These are phyloP conservation scores for Dione vanillae DNA, from an alignment of 2,888 invertebrate genomes.

Conservation along the genomic window DNA sequence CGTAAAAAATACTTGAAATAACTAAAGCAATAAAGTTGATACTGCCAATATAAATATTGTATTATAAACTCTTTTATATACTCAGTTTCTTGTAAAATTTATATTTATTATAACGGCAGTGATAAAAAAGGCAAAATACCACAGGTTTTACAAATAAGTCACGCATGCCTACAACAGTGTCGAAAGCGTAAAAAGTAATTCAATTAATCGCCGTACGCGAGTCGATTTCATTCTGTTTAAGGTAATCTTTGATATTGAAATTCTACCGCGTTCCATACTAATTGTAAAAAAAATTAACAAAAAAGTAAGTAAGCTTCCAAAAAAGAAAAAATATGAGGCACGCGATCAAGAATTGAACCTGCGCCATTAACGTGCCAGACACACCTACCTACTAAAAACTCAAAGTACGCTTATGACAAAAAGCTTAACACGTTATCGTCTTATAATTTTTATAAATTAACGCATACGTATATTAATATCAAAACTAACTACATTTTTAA, in stretches of 20 bases:
- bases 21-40: too few species aligned
- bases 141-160: conserved; percentile 12
- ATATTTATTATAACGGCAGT: not conserved
- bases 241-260: conserved; percentile 46
- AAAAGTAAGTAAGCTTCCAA: conserved; percentile 32
- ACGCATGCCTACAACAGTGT: conserved; percentile 7
- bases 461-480: too few species aligned
- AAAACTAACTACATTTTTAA: too few species aligned
- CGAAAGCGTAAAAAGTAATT: conserved; percentile 29
- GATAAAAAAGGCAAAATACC: not conserved
- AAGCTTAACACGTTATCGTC: conserved; percentile 19
- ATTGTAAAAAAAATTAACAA: conserved; percentile 46
- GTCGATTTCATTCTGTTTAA: conserved; percentile 30
- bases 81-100: not conserved
- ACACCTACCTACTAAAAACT: conserved; percentile 70
- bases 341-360: conserved; percentile 75
- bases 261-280: conserved; percentile 52
- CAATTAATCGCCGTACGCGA: conserved; percentile 26
- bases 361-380: conserved; percentile 70
- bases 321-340: conserved; percentile 59
- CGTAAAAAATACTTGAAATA: too few species aligned
- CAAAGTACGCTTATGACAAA: conserved; percentile 51
- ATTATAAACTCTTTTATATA: not conserved
- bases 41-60: not conserved
- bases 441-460: too few species aligned